Percentiles rank a stretch among this genome's conserved stretches.
These are phyloP conservation scores for Trachythela sp. DNA, from an alignment of 64 coral and sea anemone genomes.

Conservation along the genomic window DNA sequence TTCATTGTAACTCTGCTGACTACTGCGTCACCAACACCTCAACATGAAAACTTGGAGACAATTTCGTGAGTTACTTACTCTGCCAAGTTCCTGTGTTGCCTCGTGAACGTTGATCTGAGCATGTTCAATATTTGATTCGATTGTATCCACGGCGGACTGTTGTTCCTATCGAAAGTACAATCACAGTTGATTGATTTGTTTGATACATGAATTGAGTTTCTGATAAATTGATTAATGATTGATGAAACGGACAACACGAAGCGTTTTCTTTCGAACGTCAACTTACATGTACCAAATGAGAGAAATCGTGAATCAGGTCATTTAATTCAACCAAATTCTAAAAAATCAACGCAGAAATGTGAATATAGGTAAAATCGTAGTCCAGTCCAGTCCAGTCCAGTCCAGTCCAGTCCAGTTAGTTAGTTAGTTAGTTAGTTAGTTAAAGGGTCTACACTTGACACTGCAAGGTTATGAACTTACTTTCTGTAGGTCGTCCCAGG, in stretches of 20 bases:
- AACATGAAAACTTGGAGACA: no score
- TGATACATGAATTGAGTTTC: background rate
- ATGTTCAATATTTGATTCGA: slow-evolving; percentile 76
- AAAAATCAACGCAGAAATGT: background rate
- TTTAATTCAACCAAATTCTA: slow-evolving; percentile 81
- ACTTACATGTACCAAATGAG: slow-evolving; percentile 91
- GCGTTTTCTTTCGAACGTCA: background rate
- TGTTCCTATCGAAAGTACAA: slow-evolving; percentile 58
- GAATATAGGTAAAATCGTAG: background rate
- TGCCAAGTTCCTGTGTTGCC: slow-evolving; percentile 56
- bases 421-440: no score
- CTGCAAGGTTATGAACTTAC: background rate
- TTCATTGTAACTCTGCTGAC: no score
- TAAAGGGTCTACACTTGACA: background rate
- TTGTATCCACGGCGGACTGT: slow-evolving; percentile 74
- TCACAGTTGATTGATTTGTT: background rate
- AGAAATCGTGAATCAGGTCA: slow-evolving; percentile 85
- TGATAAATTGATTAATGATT: background rate
- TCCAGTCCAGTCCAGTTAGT: no score
- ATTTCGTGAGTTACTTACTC: no score
- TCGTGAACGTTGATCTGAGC: slow-evolving; percentile 74
- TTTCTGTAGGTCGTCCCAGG: background rate
- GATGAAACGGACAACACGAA: background rate
- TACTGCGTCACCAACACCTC: no score
- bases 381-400: no score